A percentile compares a stretch with the other conserved stretches of the same genome.
These are phyloP conservation scores for Drosophila mimica DNA, from an alignment of 2,888 invertebrate genomes.

Conservation along the genomic window DNA sequence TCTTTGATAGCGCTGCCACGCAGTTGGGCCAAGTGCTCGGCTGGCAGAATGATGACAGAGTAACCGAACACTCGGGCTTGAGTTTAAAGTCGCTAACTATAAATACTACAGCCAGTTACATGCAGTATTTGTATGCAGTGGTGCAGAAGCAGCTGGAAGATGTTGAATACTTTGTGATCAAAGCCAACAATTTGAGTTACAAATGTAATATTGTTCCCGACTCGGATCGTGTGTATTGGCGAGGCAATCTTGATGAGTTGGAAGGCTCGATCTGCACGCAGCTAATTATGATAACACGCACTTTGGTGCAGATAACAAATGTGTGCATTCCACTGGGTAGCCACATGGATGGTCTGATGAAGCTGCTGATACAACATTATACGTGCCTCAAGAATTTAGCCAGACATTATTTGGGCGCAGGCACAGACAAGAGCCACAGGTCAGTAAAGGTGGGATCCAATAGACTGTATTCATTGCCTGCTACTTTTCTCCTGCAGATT, in stretches of 20 bases:
- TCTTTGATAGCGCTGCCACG: constrained; percentile 81
- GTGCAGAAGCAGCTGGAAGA: constrained; percentile 83
- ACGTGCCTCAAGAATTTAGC: constrained; percentile 86
- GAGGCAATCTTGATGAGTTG: constrained; percentile 85
- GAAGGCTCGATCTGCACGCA: constrained; percentile 87
- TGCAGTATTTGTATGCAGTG: constrained; percentile 75
- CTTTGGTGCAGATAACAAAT: constrained; percentile 86
- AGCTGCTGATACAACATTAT: constrained; percentile 86
- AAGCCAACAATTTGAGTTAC: constrained; percentile 85
- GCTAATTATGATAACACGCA: constrained; percentile 86
- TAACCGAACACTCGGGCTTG: constrained; percentile 40
- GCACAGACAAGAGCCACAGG: constrained; percentile 82
- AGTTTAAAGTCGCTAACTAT: constrained; percentile 79
- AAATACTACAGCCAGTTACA: constrained; percentile 74
- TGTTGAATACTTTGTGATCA: constrained; percentile 83
- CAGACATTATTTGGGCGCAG: constrained; percentile 87
- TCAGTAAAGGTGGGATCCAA: constrained; percentile 45
- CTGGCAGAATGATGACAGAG: constrained; percentile 59
- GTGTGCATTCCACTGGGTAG: constrained; percentile 86
- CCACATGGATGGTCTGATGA: constrained; percentile 86
- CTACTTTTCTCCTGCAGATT: constrained; percentile 82
- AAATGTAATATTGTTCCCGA: constrained; percentile 85
- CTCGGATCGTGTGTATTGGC: constrained; percentile 84
- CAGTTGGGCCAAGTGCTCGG: constrained; percentile 81
- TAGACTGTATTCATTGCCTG: neutral